Percentiles rank a stretch among this genome's conserved stretches.
Conservation (phyloP, 2,113 vertebrate genomes). For the Eulemur rufifrons region DNA sequence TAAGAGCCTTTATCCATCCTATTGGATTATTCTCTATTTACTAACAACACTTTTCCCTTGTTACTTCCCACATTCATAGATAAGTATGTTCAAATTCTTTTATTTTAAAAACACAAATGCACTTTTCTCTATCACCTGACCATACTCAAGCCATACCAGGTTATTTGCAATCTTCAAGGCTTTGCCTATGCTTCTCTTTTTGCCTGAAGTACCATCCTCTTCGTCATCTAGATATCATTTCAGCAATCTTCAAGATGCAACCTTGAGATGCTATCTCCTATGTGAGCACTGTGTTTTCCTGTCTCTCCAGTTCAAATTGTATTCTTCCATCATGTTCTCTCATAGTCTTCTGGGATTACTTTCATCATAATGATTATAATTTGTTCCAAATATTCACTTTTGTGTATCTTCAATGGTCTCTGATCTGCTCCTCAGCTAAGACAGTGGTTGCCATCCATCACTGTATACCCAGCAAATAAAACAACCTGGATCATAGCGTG, state of each 20-base stretch:
- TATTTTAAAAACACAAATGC: neutral
- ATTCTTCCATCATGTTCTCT: neutral
- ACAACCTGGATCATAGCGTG: neutral
- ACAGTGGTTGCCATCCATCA: neutral
- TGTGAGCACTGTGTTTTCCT: neutral
- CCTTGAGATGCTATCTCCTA: neutral
- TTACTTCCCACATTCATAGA: neutral
- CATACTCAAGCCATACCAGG: neutral
- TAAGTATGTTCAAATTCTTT: neutral
- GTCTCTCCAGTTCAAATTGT: neutral
- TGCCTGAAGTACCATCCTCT: neutral
- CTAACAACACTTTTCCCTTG: neutral
- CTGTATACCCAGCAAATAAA: neutral
- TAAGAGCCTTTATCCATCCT: neutral
- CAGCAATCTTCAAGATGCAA: too few relatives aligned
- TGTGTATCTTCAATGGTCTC: neutral
- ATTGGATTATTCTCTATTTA: neutral
- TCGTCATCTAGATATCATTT: neutral
- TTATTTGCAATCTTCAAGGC: neutral
- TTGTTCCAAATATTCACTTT: neutral
- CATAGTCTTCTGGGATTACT: neutral
- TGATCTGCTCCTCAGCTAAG: neutral
- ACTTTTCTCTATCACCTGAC: accelerated
- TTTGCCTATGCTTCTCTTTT: neutral
- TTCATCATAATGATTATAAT: neutral